phyloP scores from a whole-genome alignment of 2,888 invertebrate species.

The Magallana nippona region DNA sequence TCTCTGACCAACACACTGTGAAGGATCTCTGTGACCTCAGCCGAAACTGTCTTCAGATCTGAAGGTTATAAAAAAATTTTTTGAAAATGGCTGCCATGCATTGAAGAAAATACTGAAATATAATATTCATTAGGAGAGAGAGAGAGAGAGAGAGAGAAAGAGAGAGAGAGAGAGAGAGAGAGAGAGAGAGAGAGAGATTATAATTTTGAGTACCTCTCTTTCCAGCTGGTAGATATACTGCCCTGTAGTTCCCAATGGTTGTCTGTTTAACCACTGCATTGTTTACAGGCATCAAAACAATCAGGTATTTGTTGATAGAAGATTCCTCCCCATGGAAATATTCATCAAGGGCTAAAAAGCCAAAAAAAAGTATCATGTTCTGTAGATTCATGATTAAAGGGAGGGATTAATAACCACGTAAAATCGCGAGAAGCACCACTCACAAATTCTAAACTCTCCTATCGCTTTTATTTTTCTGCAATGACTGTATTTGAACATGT shows the following conservation, averaged over 20 bases:
- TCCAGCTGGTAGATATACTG: constrained; percentile 47
- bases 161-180: background rate
- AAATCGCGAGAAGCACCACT: no score
- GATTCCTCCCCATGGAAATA: constrained; percentile 44
- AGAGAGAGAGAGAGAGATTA: background rate
- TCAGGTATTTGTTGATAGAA: constrained; percentile 57
- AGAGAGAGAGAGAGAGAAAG: no score
- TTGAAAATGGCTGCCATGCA: no score
- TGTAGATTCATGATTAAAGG: no score
- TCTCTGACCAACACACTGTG: constrained; percentile 66
- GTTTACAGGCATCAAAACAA: constrained; percentile 58
- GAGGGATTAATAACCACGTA: no score
- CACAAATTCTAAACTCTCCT: no score
- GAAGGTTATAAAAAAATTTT: constrained; percentile 29
- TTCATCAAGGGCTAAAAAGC: constrained; percentile 43
- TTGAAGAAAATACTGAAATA: no score
- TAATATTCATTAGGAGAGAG: no score
- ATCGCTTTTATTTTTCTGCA: no score
- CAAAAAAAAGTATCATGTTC: no score
- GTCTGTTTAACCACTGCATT: constrained; percentile 49
- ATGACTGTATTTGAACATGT: no score
- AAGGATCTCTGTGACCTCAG: constrained; percentile 57
- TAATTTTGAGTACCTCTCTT: constrained; percentile 38
- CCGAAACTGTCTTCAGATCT: constrained; percentile 55
- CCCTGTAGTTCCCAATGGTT: constrained; percentile 59